Percentiles rank a stretch among this genome's conserved stretches.
phyloP scores from a whole-genome alignment of 1,140 invertebrate species.

The Bombus haemorrhoidalis region DNA sequence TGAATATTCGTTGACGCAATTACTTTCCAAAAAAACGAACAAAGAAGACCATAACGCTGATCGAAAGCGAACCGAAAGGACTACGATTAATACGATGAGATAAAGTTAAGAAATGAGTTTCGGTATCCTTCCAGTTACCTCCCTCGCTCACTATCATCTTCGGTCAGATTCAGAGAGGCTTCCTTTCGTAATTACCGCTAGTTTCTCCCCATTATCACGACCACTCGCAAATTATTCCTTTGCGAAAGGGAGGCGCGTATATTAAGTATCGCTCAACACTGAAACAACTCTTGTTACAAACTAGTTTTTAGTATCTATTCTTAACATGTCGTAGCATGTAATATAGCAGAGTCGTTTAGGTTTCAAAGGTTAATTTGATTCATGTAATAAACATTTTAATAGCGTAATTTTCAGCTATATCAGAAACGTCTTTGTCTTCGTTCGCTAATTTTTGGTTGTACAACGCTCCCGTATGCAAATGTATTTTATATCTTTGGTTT shows the following conservation, averaged over 20 bases:
- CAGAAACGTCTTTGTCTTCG: neutral
- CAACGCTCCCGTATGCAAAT: no score
- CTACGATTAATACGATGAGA: no score
- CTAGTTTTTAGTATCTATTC: neutral
- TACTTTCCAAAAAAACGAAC: no score
- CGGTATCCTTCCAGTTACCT: no score
- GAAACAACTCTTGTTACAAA: constrained; percentile 35
- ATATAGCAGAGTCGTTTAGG: neutral
- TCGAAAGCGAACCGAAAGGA: no score
- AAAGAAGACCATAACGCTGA: no score
- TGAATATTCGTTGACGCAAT: no score
- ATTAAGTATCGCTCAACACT: constrained; percentile 43
- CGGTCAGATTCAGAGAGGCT: constrained; percentile 60
- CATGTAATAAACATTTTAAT: no score
- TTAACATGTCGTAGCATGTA: no score
- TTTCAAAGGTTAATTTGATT: neutral
- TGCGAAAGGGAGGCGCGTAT: no score
- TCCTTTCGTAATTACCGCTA: constrained; percentile 66
- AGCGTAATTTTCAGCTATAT: no score
- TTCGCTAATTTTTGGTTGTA: neutral
- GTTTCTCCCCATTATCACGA: constrained; percentile 62
- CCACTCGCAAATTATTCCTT: constrained; percentile 27
- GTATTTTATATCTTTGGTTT: neutral
- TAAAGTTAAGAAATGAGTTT: no score
- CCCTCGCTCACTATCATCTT: constrained; percentile 61